Conservation (phyloP, 2,888 invertebrate species). For the Netelia inedita region DNA sequence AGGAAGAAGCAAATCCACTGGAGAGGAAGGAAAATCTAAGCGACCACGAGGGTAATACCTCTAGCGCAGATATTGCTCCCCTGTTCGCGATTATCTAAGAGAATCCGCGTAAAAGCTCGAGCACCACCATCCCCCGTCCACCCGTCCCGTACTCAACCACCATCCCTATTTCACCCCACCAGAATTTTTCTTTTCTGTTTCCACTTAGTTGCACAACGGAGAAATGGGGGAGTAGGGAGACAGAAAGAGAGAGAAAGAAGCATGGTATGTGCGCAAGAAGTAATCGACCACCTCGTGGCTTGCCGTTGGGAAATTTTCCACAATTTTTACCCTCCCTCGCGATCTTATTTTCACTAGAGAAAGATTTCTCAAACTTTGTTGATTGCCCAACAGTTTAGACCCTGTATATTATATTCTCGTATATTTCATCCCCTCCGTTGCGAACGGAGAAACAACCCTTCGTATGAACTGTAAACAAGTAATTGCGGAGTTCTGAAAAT, state of each 20-base stretch:
- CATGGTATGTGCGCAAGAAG: constrained; percentile 6
- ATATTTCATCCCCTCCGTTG: not conserved
- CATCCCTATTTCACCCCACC: constrained; percentile 19
- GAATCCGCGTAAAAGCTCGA: constrained; percentile 50
- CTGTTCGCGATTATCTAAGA: constrained; percentile 65
- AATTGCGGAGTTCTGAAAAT: too few relatives aligned
- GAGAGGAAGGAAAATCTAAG: constrained; percentile 59
- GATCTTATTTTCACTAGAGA: constrained; percentile 38
- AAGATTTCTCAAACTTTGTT: constrained; percentile 58
- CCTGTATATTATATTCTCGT: constrained; percentile 13
- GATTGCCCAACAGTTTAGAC: constrained; percentile 17
- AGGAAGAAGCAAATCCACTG: constrained; percentile 60
- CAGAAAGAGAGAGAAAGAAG: not conserved
- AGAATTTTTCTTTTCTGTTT: constrained; percentile 38
- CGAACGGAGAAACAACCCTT: too few relatives aligned
- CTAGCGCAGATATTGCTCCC: constrained; percentile 64
- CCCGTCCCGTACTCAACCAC: not conserved
- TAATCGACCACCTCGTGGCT: constrained; percentile 23
- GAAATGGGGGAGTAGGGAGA: not conserved
- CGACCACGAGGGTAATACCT: constrained; percentile 54
- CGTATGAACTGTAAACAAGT: too few relatives aligned
- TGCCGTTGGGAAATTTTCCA: constrained; percentile 31
- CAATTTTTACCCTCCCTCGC: constrained; percentile 23
- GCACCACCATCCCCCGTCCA: too few relatives aligned
- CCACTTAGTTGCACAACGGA: not conserved